These are phyloP conservation scores for Papilio machaon DNA, from an alignment of 1,140 invertebrate genomes.

Conservation along the genomic window DNA sequence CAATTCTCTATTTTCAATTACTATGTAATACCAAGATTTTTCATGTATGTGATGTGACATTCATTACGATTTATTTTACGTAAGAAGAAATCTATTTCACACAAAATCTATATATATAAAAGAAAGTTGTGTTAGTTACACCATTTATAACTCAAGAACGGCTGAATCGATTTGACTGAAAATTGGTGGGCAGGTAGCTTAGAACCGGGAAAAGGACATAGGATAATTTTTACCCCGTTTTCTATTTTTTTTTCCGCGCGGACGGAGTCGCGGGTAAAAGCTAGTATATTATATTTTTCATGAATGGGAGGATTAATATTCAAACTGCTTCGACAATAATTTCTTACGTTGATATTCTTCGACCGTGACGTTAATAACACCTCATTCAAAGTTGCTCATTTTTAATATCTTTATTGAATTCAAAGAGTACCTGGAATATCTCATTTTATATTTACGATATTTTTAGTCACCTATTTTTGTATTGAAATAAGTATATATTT, in stretches of 20 bases:
- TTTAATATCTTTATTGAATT: slow-evolving; percentile 1
- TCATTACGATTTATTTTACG: not conserved
- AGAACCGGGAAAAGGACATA: too few relatives aligned
- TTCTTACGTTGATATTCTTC: slow-evolving; percentile 2
- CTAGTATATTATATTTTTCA: slow-evolving; percentile 4
- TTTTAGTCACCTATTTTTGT: too few relatives aligned
- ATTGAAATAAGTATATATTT: not conserved
- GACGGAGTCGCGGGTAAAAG: too few relatives aligned
- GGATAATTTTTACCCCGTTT: too few relatives aligned
- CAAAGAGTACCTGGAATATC: not conserved
- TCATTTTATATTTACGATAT: not conserved
- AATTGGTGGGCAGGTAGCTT: too few relatives aligned
- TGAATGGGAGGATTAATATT: slow-evolving; percentile 20
- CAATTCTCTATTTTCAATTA: not conserved
- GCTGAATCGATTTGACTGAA: too few relatives aligned
- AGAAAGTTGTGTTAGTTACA: too few relatives aligned
- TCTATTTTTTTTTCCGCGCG: too few relatives aligned
- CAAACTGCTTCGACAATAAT: slow-evolving; percentile 11
- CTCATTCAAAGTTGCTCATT: slow-evolving; percentile 14
- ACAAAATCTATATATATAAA: too few relatives aligned
- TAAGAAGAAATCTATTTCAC: not conserved
- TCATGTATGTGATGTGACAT: not conserved
- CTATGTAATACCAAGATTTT: not conserved
- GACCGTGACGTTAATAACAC: slow-evolving; percentile 11
- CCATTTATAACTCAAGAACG: too few relatives aligned